Evolutionary conservation across 2,797 vertebrate species (phyloP).

Genomic region (Dendrocincla fuliginosa): DNA sequence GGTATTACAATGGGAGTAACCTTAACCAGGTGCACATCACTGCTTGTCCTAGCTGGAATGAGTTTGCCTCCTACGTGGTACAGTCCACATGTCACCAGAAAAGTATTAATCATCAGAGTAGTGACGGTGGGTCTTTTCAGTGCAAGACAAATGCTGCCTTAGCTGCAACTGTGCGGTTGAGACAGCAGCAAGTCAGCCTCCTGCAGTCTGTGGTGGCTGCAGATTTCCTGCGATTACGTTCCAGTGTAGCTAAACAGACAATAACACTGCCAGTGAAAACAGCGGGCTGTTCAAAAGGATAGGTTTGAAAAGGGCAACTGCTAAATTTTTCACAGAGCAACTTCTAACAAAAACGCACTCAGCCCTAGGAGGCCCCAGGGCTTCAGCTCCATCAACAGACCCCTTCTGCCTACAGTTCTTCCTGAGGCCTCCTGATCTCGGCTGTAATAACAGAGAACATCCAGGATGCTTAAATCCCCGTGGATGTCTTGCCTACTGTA

Average conservation of each 20-base stretch:
- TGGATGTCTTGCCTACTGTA: neutral
- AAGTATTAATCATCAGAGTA: neutral
- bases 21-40: neutral
- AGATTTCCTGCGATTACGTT: neutral
- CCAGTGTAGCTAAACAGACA: neutral
- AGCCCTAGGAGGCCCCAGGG: neutral
- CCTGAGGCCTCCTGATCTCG: neutral
- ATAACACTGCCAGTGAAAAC: neutral
- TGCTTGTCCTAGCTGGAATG: neutral
- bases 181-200: neutral
- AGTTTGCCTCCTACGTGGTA: neutral
- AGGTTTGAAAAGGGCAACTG: neutral
- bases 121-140: fast-evolving
- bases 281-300: neutral
- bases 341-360: neutral
- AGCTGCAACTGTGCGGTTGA: neutral
- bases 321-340: slow-evolving; percentile 8
- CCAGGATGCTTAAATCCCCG: neutral
- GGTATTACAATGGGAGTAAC: neutral
- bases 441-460: neutral
- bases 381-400: neutral
- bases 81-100: neutral
- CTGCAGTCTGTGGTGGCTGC: neutral
- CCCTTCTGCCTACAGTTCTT: neutral
- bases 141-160: neutral